Base-by-base conservation (phyloP, 1,140 invertebrate genomes). In the Brachionus calyciflorus region DNA sequence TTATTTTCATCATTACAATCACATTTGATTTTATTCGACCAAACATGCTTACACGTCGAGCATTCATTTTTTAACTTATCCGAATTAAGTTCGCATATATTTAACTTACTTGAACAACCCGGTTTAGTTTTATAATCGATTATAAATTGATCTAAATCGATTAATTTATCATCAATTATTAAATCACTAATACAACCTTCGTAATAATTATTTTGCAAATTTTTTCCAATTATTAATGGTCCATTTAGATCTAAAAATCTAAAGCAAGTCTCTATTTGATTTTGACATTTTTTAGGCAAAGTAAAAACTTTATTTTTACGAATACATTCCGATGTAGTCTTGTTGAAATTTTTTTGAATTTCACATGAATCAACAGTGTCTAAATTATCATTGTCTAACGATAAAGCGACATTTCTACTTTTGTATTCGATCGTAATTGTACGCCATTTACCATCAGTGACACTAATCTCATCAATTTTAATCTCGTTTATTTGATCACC, bases 231-330 rank as follows among this genome's bases (percentile, higher is more conserved):
- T 97, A 94, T 7, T n/a, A 99, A 83, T 0, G 96, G 95, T 1
- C 95, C 94, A 0, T 93, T 96, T 3, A 99, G 84, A 84, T 99
- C 96, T 21, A 99, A 83, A 81, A 96, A 95, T 51, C 95, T 89
- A 82, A 96, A 92, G 81, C 96, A 99, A 5, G 91, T 92, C 83
- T 96, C 93, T 0, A 93, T 93, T 12, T 92, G 87, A 68, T 91
- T 89, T 9, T 89, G 88, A 82, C 94, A 98, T 57, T 91, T 88
- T 14, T 87, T 82, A 37, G 44, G 19, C 0, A 73, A 41, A 40
- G 49, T 21, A 49, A 80, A 77, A 1, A 19, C 24, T 4, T 73
- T 7, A 14, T 9, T 4, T 9, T 40, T 30, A 1, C 69, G 6
- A 17, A 73, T 40, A 28, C 69, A 73, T 40, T 53, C 37, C 3